A percentile compares a stretch with the other conserved stretches of the same genome.
Evolutionary conservation across 1,140 invertebrate genomes (phyloP).

Genomic region (Drosophila bifasciata): DNA sequence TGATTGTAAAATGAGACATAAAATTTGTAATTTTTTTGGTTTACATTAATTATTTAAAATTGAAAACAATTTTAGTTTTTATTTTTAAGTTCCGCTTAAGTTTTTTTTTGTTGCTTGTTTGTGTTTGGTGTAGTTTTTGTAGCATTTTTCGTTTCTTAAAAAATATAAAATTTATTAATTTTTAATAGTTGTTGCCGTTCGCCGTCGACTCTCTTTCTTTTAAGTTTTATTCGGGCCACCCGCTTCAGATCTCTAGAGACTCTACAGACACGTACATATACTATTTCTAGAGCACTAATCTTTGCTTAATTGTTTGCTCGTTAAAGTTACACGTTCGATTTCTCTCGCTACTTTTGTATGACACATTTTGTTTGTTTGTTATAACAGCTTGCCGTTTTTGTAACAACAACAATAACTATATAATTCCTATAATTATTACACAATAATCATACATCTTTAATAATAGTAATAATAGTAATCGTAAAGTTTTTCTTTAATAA

Average conservation of each 20-base stretch:
- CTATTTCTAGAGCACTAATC: slow-evolving; percentile 5
- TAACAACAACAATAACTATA: slow-evolving; percentile 39
- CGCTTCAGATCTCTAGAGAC: not conserved
- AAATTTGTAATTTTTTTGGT: slow-evolving; percentile 22
- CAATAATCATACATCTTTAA: slow-evolving; percentile 47
- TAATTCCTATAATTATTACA: slow-evolving; percentile 30
- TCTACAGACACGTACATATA: slow-evolving; percentile 6
- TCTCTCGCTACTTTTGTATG: slow-evolving; percentile 27
- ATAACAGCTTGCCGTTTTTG: slow-evolving; percentile 24
- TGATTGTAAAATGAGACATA: slow-evolving; percentile 65
- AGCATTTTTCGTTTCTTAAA: slow-evolving; percentile 26
- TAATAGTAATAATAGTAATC: slow-evolving; percentile 47
- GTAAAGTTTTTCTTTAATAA: slow-evolving; percentile 44
- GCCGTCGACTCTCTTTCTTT: not conserved
- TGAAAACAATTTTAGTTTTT: slow-evolving; percentile 72
- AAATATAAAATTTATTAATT: slow-evolving; percentile 63
- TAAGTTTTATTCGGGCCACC: slow-evolving; percentile 35
- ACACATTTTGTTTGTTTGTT: slow-evolving; percentile 39
- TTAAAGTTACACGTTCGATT: slow-evolving; percentile 33
- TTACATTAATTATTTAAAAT: slow-evolving; percentile 65
- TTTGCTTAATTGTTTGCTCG: slow-evolving; percentile 37
- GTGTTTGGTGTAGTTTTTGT: slow-evolving; percentile 33
- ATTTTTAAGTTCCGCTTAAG: slow-evolving; percentile 3
- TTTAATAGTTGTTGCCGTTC: slow-evolving; percentile 58
- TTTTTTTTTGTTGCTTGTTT: slow-evolving; percentile 27